Base-by-base conservation (phyloP, 2,113 vertebrate genomes). In the Eira barbara region DNA sequence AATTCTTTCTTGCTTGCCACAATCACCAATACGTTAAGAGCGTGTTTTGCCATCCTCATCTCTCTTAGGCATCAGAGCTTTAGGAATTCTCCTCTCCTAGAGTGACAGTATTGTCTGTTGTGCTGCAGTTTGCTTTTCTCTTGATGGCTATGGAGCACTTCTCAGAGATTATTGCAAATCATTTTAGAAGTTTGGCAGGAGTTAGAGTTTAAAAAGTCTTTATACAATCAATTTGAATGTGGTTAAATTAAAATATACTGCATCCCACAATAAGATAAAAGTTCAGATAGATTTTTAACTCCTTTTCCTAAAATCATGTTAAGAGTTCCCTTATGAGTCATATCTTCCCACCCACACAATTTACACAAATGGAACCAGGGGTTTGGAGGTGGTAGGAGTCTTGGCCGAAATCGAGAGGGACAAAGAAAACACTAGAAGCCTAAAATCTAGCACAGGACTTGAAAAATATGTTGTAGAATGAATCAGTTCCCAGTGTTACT, bases 381-480 rank as follows among this genome's bases (percentile, higher is more conserved):
- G 21, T 63, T 7, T 29, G 2, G 67, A 84, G 10, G 21, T 67
- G 49, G 42, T 15, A 52, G 23, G 21, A 25, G 4, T 69, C 57
- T 85, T 78, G 23, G 29, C 6, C 23, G 71, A 91, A 31, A 57
- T 81, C 15, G 71, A 74, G 34, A 93, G 13, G 39, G 17, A 15
- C 10, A 74, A n/a, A 76, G 18, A 34, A 45, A 34, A 52, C 81
- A 49, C 17, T 7, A 45, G 63, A 84, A 91, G 20, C 27, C 87
- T 42, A 67, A 20, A 59, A 55, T 23, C 25, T 78, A 92, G n/a
- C 31, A 29, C 3, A 71, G 21, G 20, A 27, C 39, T 92, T 96
- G 34, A 69, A 89, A 91, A 91, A 85, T 83, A 80, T 42, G 20
- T 92, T 95, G 36, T 81, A 87, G 63, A 81, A 80, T 81, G 74